Conservation (phyloP, 2,797 vertebrate genomes). For the Ibycter americanus region DNA sequence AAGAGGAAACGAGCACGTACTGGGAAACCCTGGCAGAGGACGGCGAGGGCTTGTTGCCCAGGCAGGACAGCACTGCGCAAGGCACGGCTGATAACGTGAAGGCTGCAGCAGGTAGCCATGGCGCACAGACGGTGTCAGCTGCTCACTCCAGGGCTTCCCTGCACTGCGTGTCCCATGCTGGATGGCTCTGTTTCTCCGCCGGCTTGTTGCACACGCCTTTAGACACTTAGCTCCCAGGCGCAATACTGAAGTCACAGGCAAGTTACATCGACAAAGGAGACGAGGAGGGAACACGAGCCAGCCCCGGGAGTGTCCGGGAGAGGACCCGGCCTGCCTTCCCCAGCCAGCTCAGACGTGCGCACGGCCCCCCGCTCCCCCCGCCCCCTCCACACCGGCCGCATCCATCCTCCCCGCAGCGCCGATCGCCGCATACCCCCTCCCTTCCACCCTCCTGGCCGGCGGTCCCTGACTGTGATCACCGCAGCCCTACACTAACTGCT, state of each 20-base stretch:
- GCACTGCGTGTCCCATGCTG: background rate
- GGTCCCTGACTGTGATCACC: constrained; percentile 24
- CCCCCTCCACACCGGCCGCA: background rate
- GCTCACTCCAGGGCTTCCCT: background rate
- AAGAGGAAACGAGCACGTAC: background rate
- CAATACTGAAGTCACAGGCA: background rate
- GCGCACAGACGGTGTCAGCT: background rate
- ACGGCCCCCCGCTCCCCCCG: no score
- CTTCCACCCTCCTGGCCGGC: background rate
- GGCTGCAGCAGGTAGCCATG: background rate
- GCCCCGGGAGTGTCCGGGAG: no score
- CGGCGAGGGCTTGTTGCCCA: background rate
- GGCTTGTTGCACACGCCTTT: background rate
- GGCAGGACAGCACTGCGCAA: accelerated
- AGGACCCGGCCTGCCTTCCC: background rate
- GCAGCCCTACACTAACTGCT: constrained; percentile 71
- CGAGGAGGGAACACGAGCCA: background rate
- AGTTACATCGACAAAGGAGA: background rate
- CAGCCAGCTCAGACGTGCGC: background rate
- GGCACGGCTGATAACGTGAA: accelerated
- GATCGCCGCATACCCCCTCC: background rate
- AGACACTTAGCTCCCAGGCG: background rate
- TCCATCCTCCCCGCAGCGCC: background rate
- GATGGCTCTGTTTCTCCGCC: background rate
- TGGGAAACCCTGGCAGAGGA: background rate